Evolutionary conservation across 2,888 invertebrate species (phyloP).

Genomic region (Melanotus villosus): DNA sequence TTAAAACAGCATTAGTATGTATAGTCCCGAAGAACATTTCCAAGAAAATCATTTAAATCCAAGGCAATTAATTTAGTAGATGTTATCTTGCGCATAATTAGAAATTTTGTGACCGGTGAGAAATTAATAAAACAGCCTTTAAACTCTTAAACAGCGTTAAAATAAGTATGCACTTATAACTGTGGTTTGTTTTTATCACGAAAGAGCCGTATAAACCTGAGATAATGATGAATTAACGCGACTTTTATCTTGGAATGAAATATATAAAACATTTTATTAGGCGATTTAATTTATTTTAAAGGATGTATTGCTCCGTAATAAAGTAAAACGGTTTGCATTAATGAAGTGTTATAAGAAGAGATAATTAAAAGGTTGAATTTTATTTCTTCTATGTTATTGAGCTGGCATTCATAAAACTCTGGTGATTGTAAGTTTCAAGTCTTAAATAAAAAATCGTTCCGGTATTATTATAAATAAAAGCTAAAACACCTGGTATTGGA

Average conservation of each 20-base stretch:
- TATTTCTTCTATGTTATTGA: no score
- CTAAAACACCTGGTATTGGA: no score
- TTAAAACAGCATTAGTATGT: no score
- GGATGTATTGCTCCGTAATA: neutral
- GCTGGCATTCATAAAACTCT: neutral
- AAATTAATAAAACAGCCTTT: slow-evolving; percentile 15
- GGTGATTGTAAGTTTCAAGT: no score
- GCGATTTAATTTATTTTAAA: slow-evolving; percentile 13
- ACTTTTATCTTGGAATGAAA: slow-evolving; percentile 1
- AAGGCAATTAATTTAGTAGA: slow-evolving; percentile 9
- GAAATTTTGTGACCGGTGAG: slow-evolving; percentile 10
- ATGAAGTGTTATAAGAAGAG: neutral
- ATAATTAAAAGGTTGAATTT: no score
- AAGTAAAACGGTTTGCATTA: neutral
- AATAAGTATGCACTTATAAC: slow-evolving; percentile 9
- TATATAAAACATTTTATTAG: slow-evolving; percentile 19
- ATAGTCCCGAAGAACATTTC: no score
- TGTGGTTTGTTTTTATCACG: neutral
- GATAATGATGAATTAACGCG: neutral
- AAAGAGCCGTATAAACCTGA: neutral
- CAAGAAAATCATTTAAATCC: slow-evolving; percentile 7
- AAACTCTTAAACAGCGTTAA: neutral
- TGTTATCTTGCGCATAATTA: slow-evolving; percentile 12
- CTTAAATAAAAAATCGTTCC: no score
- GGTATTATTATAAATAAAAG: no score